Conservation (phyloP, 1,140 invertebrate genomes). For the Heliconius himera region DNA sequence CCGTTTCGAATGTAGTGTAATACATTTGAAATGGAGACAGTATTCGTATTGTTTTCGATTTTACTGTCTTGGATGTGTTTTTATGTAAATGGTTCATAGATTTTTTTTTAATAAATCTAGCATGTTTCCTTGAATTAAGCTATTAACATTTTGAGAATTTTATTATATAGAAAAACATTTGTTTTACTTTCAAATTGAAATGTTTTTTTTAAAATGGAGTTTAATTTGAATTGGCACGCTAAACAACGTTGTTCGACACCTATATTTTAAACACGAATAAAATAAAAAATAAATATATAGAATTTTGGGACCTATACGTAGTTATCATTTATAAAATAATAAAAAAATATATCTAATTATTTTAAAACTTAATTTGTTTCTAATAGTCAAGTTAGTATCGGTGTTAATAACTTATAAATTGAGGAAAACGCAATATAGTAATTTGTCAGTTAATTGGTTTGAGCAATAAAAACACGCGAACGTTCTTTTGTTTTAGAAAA, state of each 20-base stretch:
- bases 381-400: slow-evolving; percentile 27
- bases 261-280: not conserved
- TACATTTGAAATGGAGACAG: slow-evolving; percentile 17
- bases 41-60: slow-evolving; percentile 12
- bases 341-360: not conserved
- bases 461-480: slow-evolving; percentile 18
- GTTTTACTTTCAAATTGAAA: too few species aligned
- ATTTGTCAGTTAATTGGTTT: slow-evolving; percentile 22
- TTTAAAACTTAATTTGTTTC: slow-evolving; percentile 25
- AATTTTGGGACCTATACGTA: not conserved
- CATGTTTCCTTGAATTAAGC: too few species aligned
- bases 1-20: not conserved
- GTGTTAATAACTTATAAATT: slow-evolving; percentile 26
- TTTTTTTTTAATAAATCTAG: too few species aligned
- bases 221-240: too few species aligned
- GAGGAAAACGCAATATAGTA: slow-evolving; percentile 23
- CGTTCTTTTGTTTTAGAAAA: slow-evolving; percentile 16
- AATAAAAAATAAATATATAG: not conserved
- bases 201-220: too few species aligned
- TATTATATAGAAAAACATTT: too few species aligned
- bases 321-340: not conserved
- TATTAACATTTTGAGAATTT: too few species aligned
- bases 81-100: not conserved
- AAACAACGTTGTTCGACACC: too few species aligned
- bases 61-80: not conserved